phyloP scores from a whole-genome alignment of 30 jellyfish, hydroid and myxozoan species.

The Turritopsis dohrnii region DNA sequence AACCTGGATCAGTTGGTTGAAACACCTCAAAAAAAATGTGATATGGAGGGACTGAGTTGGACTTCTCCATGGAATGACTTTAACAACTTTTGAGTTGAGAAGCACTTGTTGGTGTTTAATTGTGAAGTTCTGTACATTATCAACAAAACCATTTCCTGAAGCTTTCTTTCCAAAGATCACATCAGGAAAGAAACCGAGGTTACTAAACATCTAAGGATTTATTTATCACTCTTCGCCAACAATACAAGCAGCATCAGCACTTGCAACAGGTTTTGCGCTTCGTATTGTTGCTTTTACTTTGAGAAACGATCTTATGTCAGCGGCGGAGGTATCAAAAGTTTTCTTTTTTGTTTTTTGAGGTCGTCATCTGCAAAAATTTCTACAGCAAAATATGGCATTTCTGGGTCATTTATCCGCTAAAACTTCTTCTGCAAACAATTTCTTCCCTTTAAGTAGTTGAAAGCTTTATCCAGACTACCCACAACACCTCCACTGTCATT shows the following conservation, averaged over 20 bases:
- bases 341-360: too few species aligned
- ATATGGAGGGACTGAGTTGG: not conserved
- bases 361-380: too few species aligned
- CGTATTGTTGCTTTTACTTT: too few species aligned
- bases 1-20: conserved; percentile 5
- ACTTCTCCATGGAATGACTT: not conserved
- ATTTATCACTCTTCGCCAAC: too few species aligned
- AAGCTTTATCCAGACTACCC: not conserved
- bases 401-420: too few species aligned
- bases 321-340: too few species aligned
- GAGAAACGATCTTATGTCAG: too few species aligned
- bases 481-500: conserved; percentile 16
- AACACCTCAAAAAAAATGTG: conserved; percentile 27
- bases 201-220: not conserved
- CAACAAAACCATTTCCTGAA: not conserved
- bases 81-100: not conserved
- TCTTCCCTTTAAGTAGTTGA: not conserved
- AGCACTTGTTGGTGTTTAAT: not conserved
- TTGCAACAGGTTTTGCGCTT: too few species aligned
- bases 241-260: too few species aligned
- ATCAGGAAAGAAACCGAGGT: not conserved
- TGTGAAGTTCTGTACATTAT: conserved; percentile 4
- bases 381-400: too few species aligned
- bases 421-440: not conserved
- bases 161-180: not conserved